Evolutionary conservation across 2,888 invertebrate genomes (phyloP), one percentile per base, ranked within the genome.

Genomic region (Phyto melanocephala): DNA sequence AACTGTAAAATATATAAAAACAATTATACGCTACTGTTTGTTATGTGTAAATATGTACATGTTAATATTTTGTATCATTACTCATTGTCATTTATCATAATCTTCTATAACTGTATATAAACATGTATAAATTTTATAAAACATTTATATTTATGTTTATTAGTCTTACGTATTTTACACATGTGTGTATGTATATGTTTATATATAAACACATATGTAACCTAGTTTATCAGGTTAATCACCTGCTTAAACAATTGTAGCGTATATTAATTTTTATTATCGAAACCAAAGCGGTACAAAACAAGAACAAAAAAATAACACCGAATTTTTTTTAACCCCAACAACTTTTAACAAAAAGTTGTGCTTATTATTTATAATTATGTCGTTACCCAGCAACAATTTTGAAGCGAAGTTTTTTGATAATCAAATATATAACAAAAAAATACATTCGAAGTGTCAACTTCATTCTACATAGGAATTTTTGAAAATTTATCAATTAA

Each of bases 211-310:
- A 15, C 37, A 33, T 50, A 35, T 24, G n/a, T 68, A 72, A 58
- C 70, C 62, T 50, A 72, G 40, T 62, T 75, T 68, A n/a, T 37
- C 62, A 58, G 81, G 72, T 78, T 68, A 81, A 74, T 74, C 77
- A 78, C 81, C 81, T 81, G 78, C 67, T 62, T 33, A 62, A 77
- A 37, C 40, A 60, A 45, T 68, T 80, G 60, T 67, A 67, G 60
- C 72, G 47, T 75, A 63, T 35, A 70, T 76, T 42, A 52, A 65
- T 75, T 70, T 28, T 35, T 76, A 40, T 50, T 50, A 76, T 58
- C 24, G 37, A 62, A 74, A 56, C 22, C 35, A 37, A 35, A 40
- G 54, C 20, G 20, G n/a, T 33, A 58, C 10, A 17, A 45, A 35
- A 15, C 45, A 20, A 52, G 17, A 35, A 17, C 4, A n/a, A 15